These are phyloP conservation scores for Vulpes ferrilata DNA, from an alignment of 2,113 vertebrate genomes.

Conservation along the genomic window DNA sequence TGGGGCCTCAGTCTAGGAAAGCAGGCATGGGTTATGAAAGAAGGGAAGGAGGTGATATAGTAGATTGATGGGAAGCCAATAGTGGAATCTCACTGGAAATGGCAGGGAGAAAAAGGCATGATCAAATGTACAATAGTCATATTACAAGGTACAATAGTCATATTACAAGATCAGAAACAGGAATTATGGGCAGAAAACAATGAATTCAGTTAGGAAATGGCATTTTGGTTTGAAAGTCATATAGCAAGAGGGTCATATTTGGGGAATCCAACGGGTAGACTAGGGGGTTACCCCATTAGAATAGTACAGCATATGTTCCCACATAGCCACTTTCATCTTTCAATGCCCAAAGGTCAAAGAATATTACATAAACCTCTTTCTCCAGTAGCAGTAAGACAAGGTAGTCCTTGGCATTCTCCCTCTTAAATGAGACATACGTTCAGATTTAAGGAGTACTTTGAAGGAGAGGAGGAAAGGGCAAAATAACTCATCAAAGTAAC, in stretches of 20 bases:
- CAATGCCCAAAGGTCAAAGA: not conserved
- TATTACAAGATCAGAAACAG: not conserved
- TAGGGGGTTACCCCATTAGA: not conserved
- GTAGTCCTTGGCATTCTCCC: not conserved
- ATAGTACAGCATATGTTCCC: not conserved
- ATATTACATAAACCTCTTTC: not conserved
- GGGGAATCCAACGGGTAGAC: accelerated
- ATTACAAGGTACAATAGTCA: not conserved
- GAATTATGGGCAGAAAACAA: not conserved
- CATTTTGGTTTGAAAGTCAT: not conserved
- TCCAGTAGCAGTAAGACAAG: not conserved
- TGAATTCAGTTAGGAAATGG: not conserved
- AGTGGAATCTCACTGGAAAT: not conserved
- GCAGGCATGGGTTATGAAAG: not conserved
- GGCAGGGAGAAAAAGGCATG: not conserved
- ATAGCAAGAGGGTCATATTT: not conserved
- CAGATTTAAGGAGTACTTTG: not conserved
- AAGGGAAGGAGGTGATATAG: not conserved
- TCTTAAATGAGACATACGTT: not conserved
- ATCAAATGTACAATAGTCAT: not conserved
- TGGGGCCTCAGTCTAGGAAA: not conserved
- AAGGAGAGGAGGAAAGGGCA: not conserved
- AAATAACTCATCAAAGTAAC: not conserved
- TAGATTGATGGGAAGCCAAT: not conserved
- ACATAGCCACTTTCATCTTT: not conserved